phyloP scores from a whole-genome alignment of 2,797 vertebrate genomes.

The Zenarchopterus dispar region DNA sequence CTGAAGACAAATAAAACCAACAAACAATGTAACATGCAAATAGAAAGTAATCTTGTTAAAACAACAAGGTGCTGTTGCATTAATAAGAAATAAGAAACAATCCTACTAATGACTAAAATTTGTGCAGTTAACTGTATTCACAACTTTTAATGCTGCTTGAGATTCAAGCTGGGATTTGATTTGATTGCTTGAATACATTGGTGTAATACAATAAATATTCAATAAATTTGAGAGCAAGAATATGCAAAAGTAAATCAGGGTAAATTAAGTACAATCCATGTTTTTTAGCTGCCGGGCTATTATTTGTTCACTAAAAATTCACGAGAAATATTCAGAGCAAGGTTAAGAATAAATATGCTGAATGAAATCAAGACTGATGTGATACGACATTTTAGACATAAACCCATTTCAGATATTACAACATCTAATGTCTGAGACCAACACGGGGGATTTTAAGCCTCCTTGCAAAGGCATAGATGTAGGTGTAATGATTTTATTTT shows the following conservation, averaged over 20 bases:
- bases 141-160: constrained; percentile 24
- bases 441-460: neutral
- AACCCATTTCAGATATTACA: neutral
- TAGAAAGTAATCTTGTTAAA: constrained; percentile 21
- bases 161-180: constrained; percentile 36
- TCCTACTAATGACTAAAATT: constrained; percentile 29
- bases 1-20: constrained; percentile 69
- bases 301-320: constrained; percentile 36
- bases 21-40: constrained; percentile 9
- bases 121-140: constrained; percentile 23
- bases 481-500: no score
- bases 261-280: constrained; percentile 18
- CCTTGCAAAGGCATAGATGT: constrained; percentile 1
- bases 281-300: constrained; percentile 38
- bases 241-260: constrained; percentile 34
- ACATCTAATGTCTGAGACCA: constrained; percentile 2
- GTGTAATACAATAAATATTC: constrained; percentile 33
- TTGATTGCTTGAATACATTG: constrained; percentile 29
- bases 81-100: constrained; percentile 28
- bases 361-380: constrained; percentile 9
- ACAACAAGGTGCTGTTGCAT: constrained; percentile 5
- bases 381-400: neutral
- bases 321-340: constrained; percentile 7
- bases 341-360: constrained; percentile 17
- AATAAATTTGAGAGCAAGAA: constrained; percentile 28